Evolutionary conservation across 2,113 vertebrate species (phyloP).

Genomic region (Hystrix brachyura): DNA sequence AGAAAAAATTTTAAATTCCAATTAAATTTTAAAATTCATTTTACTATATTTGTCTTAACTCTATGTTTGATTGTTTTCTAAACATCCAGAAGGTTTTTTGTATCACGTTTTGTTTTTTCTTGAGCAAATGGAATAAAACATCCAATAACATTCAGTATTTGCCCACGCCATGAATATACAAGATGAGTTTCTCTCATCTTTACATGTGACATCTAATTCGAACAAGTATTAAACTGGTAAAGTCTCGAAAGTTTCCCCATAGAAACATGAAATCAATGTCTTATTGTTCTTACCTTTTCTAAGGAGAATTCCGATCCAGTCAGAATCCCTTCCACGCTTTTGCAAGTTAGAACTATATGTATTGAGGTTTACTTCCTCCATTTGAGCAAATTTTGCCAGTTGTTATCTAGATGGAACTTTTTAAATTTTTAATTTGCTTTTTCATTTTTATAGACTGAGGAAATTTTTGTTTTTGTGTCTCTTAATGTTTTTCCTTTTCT

Average conservation of each 20-base stretch:
- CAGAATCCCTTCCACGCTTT: neutral
- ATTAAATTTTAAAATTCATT: slow-evolving; percentile 36
- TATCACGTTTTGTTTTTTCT: neutral
- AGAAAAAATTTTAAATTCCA: slow-evolving; percentile 13
- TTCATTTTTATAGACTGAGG: slow-evolving; percentile 4
- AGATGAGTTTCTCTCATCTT: slow-evolving; percentile 17
- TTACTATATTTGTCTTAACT: slow-evolving; percentile 39
- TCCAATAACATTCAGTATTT: neutral
- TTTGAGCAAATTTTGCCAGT: slow-evolving; percentile 17
- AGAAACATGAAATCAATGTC: neutral
- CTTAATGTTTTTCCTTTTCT: neutral
- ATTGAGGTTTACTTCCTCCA: neutral
- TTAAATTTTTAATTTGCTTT: slow-evolving; percentile 24
- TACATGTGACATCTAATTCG: neutral
- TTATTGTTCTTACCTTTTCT: neutral
- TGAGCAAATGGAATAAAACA: neutral
- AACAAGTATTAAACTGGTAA: neutral
- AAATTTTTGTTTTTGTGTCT: neutral
- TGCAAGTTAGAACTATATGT: neutral
- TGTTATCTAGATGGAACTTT: neutral
- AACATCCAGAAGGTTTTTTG: neutral
- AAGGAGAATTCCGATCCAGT: neutral
- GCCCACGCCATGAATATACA: neutral
- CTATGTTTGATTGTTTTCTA: neutral
- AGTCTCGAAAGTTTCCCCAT: neutral